These are phyloP conservation scores for Macrocentrus cingulum DNA, from an alignment of 1,140 invertebrate species.

Conservation along the genomic window DNA sequence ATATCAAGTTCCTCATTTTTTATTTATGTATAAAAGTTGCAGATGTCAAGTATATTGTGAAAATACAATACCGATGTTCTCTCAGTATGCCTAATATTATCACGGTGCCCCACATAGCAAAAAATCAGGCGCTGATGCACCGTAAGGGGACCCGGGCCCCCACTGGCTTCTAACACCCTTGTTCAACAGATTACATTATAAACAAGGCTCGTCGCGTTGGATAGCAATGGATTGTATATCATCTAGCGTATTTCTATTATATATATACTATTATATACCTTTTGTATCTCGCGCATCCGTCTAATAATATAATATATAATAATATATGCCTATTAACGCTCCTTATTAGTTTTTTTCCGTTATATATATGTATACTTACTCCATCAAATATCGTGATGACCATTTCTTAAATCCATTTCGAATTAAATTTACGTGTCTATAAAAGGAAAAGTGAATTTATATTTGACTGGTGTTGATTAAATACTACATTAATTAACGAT, in stretches of 20 bases:
- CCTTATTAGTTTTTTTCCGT: too few species aligned
- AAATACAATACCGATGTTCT: constrained; percentile 48
- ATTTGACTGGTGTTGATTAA: constrained; percentile 41
- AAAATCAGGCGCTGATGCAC: constrained; percentile 50
- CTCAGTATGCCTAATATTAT: too few species aligned
- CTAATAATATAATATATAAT: too few species aligned
- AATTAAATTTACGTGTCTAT: neutral
- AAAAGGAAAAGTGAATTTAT: neutral
- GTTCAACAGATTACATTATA: constrained; percentile 58
- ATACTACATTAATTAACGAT: constrained; percentile 49
- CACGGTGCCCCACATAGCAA: constrained; percentile 47
- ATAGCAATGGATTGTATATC: constrained; percentile 52
- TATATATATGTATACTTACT: too few species aligned
- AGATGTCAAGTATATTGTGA: too few species aligned
- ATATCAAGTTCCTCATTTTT: neutral
- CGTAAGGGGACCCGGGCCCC: constrained; percentile 52
- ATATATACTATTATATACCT: too few species aligned
- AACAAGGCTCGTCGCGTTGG: constrained; percentile 53
- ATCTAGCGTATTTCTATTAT: too few species aligned
- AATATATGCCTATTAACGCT: too few species aligned
- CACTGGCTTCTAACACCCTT: constrained; percentile 58
- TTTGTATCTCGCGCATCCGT: too few species aligned
- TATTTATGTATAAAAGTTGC: too few species aligned
- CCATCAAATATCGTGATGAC: too few species aligned
- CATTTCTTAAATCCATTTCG: too few species aligned